phyloP scores from a whole-genome alignment of 2,888 invertebrate genomes.

The Drosophila parthenogenetica region DNA sequence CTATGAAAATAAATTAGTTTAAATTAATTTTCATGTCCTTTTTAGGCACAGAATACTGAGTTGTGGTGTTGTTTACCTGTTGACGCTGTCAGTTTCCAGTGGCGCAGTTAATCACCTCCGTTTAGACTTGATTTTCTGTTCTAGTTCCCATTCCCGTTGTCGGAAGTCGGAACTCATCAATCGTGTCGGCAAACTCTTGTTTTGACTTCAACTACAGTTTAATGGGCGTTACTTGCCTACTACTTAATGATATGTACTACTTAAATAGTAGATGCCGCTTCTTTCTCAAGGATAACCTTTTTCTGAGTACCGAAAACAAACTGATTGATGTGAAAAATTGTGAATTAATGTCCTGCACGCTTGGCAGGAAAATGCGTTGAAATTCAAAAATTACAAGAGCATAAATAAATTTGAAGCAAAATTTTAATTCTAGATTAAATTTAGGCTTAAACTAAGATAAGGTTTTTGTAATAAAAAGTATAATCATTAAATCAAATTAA shows the following conservation, averaged over 20 bases:
- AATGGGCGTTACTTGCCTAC: slow-evolving; percentile 65
- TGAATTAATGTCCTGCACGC: slow-evolving; percentile 41
- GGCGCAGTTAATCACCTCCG: slow-evolving; percentile 65
- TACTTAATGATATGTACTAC: slow-evolving; percentile 53
- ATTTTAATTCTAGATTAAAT: too few relatives aligned
- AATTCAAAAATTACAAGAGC: not conserved
- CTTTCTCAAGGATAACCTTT: slow-evolving; percentile 38
- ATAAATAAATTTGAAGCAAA: not conserved
- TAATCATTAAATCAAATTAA: too few relatives aligned
- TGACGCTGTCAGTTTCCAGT: slow-evolving; percentile 56
- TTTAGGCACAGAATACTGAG: slow-evolving; percentile 39
- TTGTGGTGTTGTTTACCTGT: slow-evolving; percentile 64
- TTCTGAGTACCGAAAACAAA: slow-evolving; percentile 3
- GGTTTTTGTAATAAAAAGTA: too few relatives aligned
- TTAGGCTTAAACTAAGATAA: too few relatives aligned
- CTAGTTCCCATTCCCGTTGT: slow-evolving; percentile 36
- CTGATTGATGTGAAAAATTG: slow-evolving; percentile 27
- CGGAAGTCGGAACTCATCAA: slow-evolving; percentile 82
- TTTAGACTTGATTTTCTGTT: slow-evolving; percentile 36
- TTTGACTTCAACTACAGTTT: slow-evolving; percentile 65
- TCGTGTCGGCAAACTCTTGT: slow-evolving; percentile 69
- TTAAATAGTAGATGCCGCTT: slow-evolving; percentile 22
- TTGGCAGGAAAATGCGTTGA: not conserved
- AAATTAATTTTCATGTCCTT: slow-evolving; percentile 59
- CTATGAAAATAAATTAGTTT: slow-evolving; percentile 57